Evolutionary conservation across 2,888 invertebrate species (phyloP), one percentile per base, ranked within the genome.

Genomic region (Platycheirus rosarum): DNA sequence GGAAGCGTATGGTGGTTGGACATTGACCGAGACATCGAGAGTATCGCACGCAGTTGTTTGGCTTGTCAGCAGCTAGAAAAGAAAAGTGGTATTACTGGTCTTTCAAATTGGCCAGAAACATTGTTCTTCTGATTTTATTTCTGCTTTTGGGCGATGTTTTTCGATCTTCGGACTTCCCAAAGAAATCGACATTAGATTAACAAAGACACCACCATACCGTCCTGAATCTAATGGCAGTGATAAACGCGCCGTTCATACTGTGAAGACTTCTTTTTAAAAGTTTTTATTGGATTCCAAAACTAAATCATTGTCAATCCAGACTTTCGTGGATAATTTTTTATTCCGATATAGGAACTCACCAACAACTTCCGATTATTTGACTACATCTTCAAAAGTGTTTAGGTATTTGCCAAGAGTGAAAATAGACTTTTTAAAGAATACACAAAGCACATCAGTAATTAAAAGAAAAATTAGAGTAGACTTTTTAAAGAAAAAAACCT

Each of bases 1-100:
- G 79, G 85, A 3, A 85, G 86, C 74, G 86, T 88, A 46, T 88
- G 85, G 85, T 88, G 86, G 87, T 86, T 87, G 3, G 80, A 82
- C 4, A 84, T 88, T 18, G 86, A 88, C 75, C 18, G 68, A 3
- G 86, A 87, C 14, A 86, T 88, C 14, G 87, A 88, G 71, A 60
- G 68, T 1, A 76, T 65, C 16, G 84, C 85, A 18, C 85, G 76
- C 26, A 44, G 55, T 8, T 87, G 87, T 32, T 44, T 29, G 23
- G 23, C 23, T 2, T 23, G 23, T 1, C 63, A 65, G 48, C 53
- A 68, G 3, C 29, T 46, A 9, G 44, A 55, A 53, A 55, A 68
- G 14, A 68, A 46, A 32, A 29, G 5, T 32, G 20, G 14, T 46
- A 11, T 44, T 0, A 23, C 46, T 20, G 46, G 26, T 76, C 60